Conservation (phyloP, 2,113 vertebrate genomes). For the Choloepus hoffmanni region DNA sequence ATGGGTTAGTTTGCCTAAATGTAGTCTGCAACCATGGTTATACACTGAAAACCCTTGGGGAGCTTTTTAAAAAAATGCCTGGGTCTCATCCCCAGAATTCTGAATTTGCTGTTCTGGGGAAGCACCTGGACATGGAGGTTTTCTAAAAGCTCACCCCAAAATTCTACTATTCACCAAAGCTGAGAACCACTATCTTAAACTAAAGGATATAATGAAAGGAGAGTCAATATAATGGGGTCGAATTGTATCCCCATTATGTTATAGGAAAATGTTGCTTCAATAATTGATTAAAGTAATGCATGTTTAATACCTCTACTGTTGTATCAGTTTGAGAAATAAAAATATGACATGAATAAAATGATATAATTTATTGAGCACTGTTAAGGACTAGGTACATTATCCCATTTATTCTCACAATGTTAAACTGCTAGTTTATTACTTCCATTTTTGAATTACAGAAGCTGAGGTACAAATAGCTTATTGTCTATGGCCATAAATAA, state of each 20-base stretch:
- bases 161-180: not conserved
- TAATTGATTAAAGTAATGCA: slow-evolving; percentile 1
- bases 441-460: not conserved
- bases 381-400: not conserved
- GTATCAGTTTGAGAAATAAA: slow-evolving; percentile 25
- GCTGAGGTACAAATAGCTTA: not conserved
- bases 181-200: not conserved
- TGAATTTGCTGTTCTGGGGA: not conserved
- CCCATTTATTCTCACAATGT: not conserved
- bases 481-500: not conserved
- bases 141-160: not conserved
- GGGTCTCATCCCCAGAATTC: not conserved
- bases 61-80: not conserved
- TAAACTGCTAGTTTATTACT: slow-evolving; percentile 9
- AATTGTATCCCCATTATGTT: not conserved
- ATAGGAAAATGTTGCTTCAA: not conserved
- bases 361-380: not conserved
- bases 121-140: not conserved
- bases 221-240: not conserved
- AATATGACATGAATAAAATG: not conserved
- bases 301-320: not conserved
- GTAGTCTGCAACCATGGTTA: not conserved
- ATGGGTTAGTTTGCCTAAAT: not conserved
- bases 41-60: not conserved
- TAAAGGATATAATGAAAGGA: not conserved